Evolutionary conservation across 2,113 vertebrate species (phyloP), one percentile per base, ranked within the genome.

Genomic region (Conger conger): DNA sequence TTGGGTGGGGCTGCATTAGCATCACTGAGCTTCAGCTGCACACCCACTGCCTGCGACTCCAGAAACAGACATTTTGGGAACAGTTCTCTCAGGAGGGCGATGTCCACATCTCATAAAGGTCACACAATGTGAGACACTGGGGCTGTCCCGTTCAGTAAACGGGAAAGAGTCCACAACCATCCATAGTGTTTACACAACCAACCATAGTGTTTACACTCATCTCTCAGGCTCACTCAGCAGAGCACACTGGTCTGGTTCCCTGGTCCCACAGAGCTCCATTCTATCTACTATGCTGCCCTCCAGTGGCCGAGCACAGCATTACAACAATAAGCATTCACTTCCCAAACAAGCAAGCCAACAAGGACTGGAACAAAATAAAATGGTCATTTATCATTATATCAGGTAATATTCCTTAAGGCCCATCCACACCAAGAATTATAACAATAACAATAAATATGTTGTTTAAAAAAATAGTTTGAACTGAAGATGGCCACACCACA

Each of bases 281-380:
- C 18, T 23, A 38, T 42, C 36, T 79, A 79, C 78, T 79, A 13
- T 79, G 78, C 78, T 79, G 78, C 78, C 78, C 37, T 42, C 78
- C 23, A 27, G 38, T 79, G 78, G 38, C 38, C 7, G 37, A 35
- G 20, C 6, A 37, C n/a, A 38, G 76, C 0, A 79, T 16, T 33
- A 30, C 68, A 73, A 30, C 6, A 73, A 13, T 11, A 6, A 73
- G 9, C 11, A 73, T 13, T 30, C 33, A 73, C 11, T 73, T 13
- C 68, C 57, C 8, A 8, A 33, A 73, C 68, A 30, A 7, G n/a
- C 11, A 13, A 73, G 33, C 1, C 27, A 33, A 11, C 68, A 73
- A 2, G 27, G 4, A 73, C 9, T 27, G 20, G 3, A 63, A 4
- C 23, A 63, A 9, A 63, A 23, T 50, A 8, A 13, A 15, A 1